Evolutionary conservation across 1,140 invertebrate species (phyloP), one percentile per base, ranked within the genome.

Genomic region (Drosophila ohnishii): DNA sequence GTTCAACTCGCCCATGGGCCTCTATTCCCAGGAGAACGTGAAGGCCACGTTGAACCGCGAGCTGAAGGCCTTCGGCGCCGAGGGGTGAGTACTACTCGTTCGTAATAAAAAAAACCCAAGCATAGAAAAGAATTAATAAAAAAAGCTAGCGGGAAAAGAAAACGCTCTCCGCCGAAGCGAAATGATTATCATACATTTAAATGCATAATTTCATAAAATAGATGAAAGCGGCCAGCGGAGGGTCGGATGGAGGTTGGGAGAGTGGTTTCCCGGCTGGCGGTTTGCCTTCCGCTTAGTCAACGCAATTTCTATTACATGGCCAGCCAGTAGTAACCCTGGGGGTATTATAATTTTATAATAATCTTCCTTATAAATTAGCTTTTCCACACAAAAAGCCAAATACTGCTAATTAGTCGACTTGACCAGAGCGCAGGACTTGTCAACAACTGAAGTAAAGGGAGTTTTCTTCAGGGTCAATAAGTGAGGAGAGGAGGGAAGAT

Each of bases 1-100:
- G 93, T 97, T 96, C 93, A 98, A 97, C 92, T 95, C 96, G 53
- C 97, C 97, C 34, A 97, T 97, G 78, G 95, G 95, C 80, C 92
- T 97, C 28, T 97, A 97, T 92, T 97, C 96, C 16, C 94, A 95
- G 75, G 93, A 95, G 91, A 95, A 96, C 82, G 95, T 97, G 69
- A 94, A 96, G 84, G 95, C 96, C 86, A 95, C 96, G 22, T 93
- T 97, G 69, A 94, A 94, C 88, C 94, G 95, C 71, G 96, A 97
- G 91, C 94, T 96, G 62, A 94, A 95, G 92, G 94, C 96, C 78
- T 93, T 96, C 92, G 96, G 96, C 75, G 95, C 94, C 69, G 93
- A 96, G 67, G 96, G 96, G 96, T 96, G 92, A 94, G 95, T 72
- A 39, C 37, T 72, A 39, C 37, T 37, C 13, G 13, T 55, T 37